Base-by-base conservation (phyloP, 2,888 invertebrate species). In the Polymixis lichenea region DNA sequence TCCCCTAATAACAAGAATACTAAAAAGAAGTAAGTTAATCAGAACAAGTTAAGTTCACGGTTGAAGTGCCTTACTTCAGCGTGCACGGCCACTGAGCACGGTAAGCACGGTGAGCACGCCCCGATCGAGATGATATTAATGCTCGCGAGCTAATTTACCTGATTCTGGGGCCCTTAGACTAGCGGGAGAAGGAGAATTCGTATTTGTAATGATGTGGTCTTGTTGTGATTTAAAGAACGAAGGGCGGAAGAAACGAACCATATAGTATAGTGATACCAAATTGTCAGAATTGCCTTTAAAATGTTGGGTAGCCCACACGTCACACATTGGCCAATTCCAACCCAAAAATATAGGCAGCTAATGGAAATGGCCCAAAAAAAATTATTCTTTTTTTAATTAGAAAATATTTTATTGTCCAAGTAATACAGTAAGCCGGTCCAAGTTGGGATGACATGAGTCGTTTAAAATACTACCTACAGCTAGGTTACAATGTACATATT, bases 101-200 rank as follows among this genome's bases (percentile, higher is more conserved):
- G 46, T 22, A 60, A 55, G 55, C 71, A 66, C 76, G 17, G 17
- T n/a, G 38, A 71, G 71, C 71, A 58, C 61, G 69, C 32, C n/a
- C n/a, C 66, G 77, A 77, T 83, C 74, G 64, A 77, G 80, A 78
- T 62, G 70, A 62, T 80, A 69, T 83, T 86, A 85, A 79, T 75
- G 58, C 75, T 78, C 60, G 68, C 69, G 49, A 75, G 72, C 79
- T 85, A 79, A 83, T 86, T 87, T 87, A 84, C 85, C 80, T 82
- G 79, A 28, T 17, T 2, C 28, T 68, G n/a, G n/a, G 70, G 80
- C 82, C 22, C 32, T 51, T 25, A 66, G 70, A 72, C 15, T 5
- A 60, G 70, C 66, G 75, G 15, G 7, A 67, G 38, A 43, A 43
- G 43, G 43, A 43, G 7, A 9, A 32, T 22, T 32, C 28, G 28